Percentiles rank a stretch among this genome's conserved stretches.
Evolutionary conservation across 2,888 invertebrate genomes (phyloP).

Genomic region (Hirudinaria manillensis): DNA sequence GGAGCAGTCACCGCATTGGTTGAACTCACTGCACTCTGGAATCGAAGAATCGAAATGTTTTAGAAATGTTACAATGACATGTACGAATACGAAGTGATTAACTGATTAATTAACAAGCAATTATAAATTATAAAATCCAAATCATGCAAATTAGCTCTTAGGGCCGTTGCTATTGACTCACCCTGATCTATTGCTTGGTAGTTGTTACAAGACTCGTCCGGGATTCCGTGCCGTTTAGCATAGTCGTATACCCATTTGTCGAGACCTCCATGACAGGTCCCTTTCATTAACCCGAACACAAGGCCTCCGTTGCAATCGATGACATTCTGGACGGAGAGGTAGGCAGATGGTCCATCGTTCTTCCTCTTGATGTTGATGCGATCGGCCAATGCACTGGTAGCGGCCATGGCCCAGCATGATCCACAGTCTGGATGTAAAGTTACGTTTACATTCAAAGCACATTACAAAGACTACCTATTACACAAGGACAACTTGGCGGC

Average conservation of each 20-base stretch:
- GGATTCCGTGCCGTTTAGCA: constrained; percentile 55
- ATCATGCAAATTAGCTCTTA: too few relatives aligned
- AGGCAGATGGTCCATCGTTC: constrained; percentile 56
- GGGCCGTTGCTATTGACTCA: too few relatives aligned
- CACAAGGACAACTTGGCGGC: too few relatives aligned
- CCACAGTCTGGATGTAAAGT: constrained; percentile 53
- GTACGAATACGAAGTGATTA: too few relatives aligned
- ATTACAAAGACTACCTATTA: too few relatives aligned
- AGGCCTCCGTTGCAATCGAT: constrained; percentile 56
- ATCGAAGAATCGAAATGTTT: too few relatives aligned
- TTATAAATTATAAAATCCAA: too few relatives aligned
- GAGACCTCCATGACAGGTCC: constrained; percentile 51
- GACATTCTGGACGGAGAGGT: constrained; percentile 56
- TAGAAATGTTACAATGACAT: too few relatives aligned
- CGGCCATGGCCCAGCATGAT: constrained; percentile 57
- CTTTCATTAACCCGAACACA: constrained; percentile 37
- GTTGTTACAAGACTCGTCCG: constrained; percentile 58
- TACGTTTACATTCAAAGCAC: too few relatives aligned
- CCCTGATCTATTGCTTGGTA: constrained; percentile 57
- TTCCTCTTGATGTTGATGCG: constrained; percentile 56
- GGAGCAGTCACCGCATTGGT: constrained; percentile 54
- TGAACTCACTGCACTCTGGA: constrained; percentile 51
- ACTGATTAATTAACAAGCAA: too few relatives aligned
- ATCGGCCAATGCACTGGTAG: constrained; percentile 57
- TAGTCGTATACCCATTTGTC: constrained; percentile 54